Percentiles rank a stretch among this genome's conserved stretches.
phyloP scores from a whole-genome alignment of 1,140 invertebrate genomes.

The Holotrichia oblita region DNA sequence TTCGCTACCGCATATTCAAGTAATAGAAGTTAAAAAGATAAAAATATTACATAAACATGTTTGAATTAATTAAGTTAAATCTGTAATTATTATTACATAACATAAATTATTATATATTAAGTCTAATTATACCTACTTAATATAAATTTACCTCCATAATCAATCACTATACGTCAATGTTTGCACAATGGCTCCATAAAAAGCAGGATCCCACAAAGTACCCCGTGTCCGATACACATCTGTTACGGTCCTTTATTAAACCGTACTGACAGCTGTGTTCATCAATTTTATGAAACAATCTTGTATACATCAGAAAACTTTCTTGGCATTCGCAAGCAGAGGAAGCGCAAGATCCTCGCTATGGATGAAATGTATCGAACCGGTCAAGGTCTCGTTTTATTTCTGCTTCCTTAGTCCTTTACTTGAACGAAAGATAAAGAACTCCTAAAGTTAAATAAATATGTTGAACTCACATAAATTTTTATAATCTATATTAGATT shows the following conservation, averaged over 20 bases:
- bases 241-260: not conserved
- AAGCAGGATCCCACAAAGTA: not conserved
- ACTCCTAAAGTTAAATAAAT: too few relatives aligned
- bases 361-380: not conserved
- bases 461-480: not conserved
- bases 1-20: too few relatives aligned
- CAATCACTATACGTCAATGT: not conserved
- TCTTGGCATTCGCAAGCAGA: not conserved
- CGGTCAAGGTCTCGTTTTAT: not conserved
- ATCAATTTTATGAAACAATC: conserved; percentile 17
- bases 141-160: not conserved
- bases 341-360: not conserved
- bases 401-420: not conserved
- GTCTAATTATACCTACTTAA: not conserved
- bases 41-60: too few relatives aligned
- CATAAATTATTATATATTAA: too few relatives aligned
- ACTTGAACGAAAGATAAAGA: too few relatives aligned
- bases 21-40: too few relatives aligned
- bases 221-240: not conserved
- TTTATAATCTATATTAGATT: too few relatives aligned
- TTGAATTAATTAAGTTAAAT: too few relatives aligned
- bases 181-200: not conserved
- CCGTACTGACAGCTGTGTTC: not conserved
- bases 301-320: conserved; percentile 2
- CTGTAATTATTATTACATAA: too few relatives aligned